phyloP scores from a whole-genome alignment of 2,113 vertebrate genomes.

The Casuarius casuarius region DNA sequence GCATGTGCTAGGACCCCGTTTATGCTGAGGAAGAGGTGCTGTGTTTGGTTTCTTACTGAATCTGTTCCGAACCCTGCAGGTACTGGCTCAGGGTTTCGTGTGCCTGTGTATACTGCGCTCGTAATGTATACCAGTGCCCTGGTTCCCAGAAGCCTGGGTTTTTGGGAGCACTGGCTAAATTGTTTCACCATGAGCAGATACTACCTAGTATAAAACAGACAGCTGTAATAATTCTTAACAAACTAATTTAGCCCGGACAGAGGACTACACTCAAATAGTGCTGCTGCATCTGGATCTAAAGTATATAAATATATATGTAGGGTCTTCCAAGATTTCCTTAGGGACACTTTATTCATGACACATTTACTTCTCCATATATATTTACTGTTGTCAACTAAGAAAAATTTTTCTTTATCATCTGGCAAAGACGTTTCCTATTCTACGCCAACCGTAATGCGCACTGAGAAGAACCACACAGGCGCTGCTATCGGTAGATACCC shows the following conservation, averaged over 20 bases:
- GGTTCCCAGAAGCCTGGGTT: neutral
- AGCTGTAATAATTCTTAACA: neutral
- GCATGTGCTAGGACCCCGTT: neutral
- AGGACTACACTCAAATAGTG: neutral
- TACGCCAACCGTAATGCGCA: neutral
- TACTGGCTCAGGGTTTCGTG: neutral
- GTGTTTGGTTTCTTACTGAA: neutral
- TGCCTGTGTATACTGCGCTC: neutral
- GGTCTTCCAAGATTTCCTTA: slow-evolving; percentile 32
- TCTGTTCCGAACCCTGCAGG: neutral
- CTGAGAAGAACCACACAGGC: neutral
- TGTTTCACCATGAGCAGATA: neutral
- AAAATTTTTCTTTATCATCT: slow-evolving; percentile 38
- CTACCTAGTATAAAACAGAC: neutral
- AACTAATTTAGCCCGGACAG: neutral
- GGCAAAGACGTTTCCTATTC: slow-evolving; percentile 40
- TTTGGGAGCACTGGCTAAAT: neutral
- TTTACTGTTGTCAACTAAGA: slow-evolving; percentile 27
- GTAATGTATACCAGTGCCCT: neutral
- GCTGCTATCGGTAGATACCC: neutral
- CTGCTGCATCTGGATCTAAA: neutral
- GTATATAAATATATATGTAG: neutral
- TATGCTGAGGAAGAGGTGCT: neutral
- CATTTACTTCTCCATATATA: neutral
- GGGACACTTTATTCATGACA: slow-evolving; percentile 20